These are phyloP conservation scores for Bungarus multicinctus DNA, from an alignment of 2,113 vertebrate species.

Conservation along the genomic window DNA sequence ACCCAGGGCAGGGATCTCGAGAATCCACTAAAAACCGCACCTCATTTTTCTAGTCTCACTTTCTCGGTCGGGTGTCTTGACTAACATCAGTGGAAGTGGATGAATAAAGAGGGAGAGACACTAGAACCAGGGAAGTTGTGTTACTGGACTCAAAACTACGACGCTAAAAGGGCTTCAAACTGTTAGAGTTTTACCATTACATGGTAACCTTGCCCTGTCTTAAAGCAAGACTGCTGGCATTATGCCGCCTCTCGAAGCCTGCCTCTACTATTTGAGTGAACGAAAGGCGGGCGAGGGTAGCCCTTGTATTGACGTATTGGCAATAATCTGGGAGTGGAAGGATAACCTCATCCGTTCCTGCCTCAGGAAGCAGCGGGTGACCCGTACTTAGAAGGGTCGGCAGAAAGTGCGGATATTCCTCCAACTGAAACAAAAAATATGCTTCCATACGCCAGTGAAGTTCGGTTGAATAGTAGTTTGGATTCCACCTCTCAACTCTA, in stretches of 20 bases:
- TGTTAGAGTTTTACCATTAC: background rate
- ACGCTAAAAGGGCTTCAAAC: background rate
- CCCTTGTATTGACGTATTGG: no score
- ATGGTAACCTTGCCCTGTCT: background rate
- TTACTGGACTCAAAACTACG: background rate
- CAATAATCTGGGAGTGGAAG: background rate
- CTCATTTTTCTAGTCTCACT: constrained; percentile 9
- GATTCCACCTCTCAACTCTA: background rate
- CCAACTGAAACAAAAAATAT: background rate
- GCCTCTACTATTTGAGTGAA: background rate
- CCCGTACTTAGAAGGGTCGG: background rate
- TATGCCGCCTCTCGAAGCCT: background rate
- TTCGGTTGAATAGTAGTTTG: background rate
- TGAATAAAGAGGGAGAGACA: background rate
- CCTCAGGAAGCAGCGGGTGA: background rate
- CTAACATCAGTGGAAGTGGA: background rate
- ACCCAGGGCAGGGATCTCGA: background rate
- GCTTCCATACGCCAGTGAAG: background rate
- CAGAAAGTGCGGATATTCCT: background rate
- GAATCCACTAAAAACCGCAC: background rate
- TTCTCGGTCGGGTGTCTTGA: background rate
- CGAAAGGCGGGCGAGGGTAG: background rate
- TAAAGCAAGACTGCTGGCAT: background rate
- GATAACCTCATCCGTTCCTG: background rate
- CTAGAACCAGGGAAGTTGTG: no score